Conservation (phyloP, 2,113 vertebrate genomes). For the Nansenia antarctica region DNA sequence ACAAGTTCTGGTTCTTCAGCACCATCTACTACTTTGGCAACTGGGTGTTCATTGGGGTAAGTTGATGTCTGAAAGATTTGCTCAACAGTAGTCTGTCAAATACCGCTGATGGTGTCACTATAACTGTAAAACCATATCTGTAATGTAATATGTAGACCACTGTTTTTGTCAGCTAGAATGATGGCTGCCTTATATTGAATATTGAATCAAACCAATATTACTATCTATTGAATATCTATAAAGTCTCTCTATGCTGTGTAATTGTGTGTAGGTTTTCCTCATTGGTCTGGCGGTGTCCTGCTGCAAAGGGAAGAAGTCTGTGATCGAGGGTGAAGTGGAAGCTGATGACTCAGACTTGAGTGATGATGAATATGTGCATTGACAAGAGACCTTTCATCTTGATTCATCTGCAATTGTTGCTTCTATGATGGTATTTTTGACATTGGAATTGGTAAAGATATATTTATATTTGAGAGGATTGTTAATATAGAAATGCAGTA, state of each 20-base stretch:
- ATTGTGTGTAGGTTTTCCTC: slow-evolving; percentile 93
- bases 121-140: not conserved
- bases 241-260: too few species aligned
- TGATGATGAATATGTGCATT: slow-evolving; percentile 85
- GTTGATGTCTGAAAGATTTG: slow-evolving; percentile 47
- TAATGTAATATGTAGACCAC: not conserved
- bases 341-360: slow-evolving; percentile 93
- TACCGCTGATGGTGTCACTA: not conserved
- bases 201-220: too few species aligned
- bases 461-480: not conserved
- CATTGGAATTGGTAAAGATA: too few species aligned
- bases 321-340: slow-evolving; percentile 94
- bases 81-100: not conserved
- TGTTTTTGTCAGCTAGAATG: not conserved
- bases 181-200: not conserved
- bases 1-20: slow-evolving; percentile 99
- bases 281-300: slow-evolving; percentile 92
- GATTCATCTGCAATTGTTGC: not conserved
- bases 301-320: slow-evolving; percentile 95
- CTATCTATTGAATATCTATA: too few species aligned
- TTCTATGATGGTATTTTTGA: not conserved
- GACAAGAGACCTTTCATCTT: slow-evolving; percentile 15
- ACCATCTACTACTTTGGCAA: slow-evolving; percentile 98
- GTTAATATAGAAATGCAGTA: not conserved
- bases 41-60: slow-evolving; percentile 96